phyloP scores from a whole-genome alignment of 1,140 invertebrate species.

The Tenebrio molitor region DNA sequence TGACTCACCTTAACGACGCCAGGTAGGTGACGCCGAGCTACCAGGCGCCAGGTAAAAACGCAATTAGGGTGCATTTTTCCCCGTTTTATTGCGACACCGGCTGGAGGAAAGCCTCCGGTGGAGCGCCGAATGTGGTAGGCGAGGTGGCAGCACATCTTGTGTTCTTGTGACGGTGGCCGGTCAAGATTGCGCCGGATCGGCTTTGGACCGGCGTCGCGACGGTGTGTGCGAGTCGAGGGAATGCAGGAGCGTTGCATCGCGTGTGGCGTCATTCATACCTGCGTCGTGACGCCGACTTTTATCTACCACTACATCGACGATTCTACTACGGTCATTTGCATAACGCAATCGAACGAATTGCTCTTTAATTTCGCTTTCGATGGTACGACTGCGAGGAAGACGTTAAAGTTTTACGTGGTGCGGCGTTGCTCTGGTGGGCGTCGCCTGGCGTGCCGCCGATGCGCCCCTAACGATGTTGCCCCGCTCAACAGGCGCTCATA shows the following conservation, averaged over 20 bases:
- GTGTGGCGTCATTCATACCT: conserved; percentile 63
- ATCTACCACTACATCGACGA: conserved; percentile 56
- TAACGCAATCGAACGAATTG: conserved; percentile 31
- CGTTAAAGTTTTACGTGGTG: conserved; percentile 1
- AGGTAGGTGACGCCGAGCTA: conserved; percentile 36
- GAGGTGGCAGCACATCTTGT: no score
- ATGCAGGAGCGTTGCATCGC: conserved; percentile 54
- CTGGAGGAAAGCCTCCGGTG: no score
- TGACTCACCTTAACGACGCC: conserved; percentile 46
- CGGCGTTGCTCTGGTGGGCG: not conserved
- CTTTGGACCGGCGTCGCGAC: conserved; percentile 47
- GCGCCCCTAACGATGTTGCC: no score
- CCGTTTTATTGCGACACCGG: not conserved
- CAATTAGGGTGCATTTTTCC: conserved; percentile 14
- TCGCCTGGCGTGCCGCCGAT: no score
- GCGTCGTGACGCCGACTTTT: conserved; percentile 50
- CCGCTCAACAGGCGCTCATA: no score
- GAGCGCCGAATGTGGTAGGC: no score
- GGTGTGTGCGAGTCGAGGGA: conserved; percentile 50
- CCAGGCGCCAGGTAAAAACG: conserved; percentile 28
- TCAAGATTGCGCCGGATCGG: no score
- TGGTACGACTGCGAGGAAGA: not conserved
- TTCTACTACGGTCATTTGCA: conserved; percentile 34
- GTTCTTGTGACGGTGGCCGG: no score
- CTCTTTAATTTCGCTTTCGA: conserved; percentile 42